Conservation (phyloP, 2,113 vertebrate genomes). For the Azemiops feae region DNA sequence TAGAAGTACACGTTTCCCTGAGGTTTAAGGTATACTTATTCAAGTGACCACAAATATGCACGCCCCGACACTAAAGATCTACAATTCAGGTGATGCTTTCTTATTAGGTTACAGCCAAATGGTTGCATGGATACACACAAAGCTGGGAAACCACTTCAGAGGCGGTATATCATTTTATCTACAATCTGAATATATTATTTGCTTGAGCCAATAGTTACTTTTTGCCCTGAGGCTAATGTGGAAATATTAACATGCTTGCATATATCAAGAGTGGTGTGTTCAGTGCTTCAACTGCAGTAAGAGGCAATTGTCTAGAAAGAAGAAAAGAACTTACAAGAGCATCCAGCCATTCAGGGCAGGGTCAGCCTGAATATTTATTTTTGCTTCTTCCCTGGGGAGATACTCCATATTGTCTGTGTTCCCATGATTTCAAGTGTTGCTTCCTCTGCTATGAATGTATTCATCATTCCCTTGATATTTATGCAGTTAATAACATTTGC, state of each 20-base stretch:
- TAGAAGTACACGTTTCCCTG: not conserved
- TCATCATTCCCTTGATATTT: not conserved
- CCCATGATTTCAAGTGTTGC: not conserved
- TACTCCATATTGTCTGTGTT: not conserved
- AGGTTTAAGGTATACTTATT: not conserved
- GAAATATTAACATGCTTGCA: not conserved
- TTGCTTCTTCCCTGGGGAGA: not conserved
- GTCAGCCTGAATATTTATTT: not conserved
- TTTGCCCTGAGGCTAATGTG: not conserved
- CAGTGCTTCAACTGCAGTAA: not conserved
- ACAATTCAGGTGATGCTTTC: not conserved
- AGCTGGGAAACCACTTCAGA: not conserved
- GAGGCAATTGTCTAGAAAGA: not conserved
- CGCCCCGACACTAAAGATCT: not conserved
- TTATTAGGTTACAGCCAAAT: not conserved
- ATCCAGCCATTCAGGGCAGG: not conserved
- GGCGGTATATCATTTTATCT: not conserved
- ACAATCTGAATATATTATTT: not conserved
- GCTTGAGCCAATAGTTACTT: not conserved
- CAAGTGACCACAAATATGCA: not conserved
- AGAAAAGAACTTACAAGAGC: not conserved
- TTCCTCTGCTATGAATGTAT: not conserved
- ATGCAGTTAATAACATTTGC: not conserved
- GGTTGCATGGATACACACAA: not conserved
- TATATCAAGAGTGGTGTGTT: not conserved